Evolutionary conservation across 2,888 invertebrate genomes (phyloP).

Genomic region (Mesochorus sp.): DNA sequence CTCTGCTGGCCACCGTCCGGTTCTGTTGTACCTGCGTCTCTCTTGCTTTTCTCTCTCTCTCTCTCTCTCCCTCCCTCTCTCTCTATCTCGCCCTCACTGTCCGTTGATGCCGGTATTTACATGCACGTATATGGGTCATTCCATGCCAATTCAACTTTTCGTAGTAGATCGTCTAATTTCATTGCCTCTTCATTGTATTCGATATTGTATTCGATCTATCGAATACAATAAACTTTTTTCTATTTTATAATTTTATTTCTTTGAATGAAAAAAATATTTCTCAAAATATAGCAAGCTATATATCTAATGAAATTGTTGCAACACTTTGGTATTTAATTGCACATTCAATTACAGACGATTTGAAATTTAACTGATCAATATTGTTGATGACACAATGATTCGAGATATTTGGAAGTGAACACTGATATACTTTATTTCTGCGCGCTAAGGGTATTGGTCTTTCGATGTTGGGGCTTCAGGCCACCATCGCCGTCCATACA

Average conservation of each 20-base stretch:
- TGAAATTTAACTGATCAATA: slow-evolving; percentile 4
- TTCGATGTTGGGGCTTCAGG: slow-evolving; percentile 53
- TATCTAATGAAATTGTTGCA: too few relatives aligned
- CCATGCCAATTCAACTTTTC: neutral
- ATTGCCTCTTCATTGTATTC: neutral
- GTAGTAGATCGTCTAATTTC: neutral
- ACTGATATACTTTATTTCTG: slow-evolving; percentile 17
- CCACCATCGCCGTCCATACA: slow-evolving; percentile 63
- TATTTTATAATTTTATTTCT: too few relatives aligned
- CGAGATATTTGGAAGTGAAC: slow-evolving; percentile 18
- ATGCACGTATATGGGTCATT: slow-evolving; percentile 27
- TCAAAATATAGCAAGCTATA: too few relatives aligned
- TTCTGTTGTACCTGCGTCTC: slow-evolving; percentile 52
- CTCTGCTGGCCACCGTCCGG: slow-evolving; percentile 69
- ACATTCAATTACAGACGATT: neutral
- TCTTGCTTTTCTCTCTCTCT: slow-evolving; percentile 11
- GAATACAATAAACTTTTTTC: too few relatives aligned
- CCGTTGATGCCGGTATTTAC: slow-evolving; percentile 22
- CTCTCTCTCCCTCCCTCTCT: slow-evolving; percentile 24
- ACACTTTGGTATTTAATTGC: too few relatives aligned
- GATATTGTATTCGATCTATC: too few relatives aligned
- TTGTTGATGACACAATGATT: slow-evolving; percentile 33
- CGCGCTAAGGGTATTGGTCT: slow-evolving; percentile 19
- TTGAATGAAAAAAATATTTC: too few relatives aligned
- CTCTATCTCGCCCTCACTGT: slow-evolving; percentile 16